A percentile compares a stretch with the other conserved stretches of the same genome.
Evolutionary conservation across 2,113 vertebrate genomes (phyloP).

Genomic region (Antennarius striatus): DNA sequence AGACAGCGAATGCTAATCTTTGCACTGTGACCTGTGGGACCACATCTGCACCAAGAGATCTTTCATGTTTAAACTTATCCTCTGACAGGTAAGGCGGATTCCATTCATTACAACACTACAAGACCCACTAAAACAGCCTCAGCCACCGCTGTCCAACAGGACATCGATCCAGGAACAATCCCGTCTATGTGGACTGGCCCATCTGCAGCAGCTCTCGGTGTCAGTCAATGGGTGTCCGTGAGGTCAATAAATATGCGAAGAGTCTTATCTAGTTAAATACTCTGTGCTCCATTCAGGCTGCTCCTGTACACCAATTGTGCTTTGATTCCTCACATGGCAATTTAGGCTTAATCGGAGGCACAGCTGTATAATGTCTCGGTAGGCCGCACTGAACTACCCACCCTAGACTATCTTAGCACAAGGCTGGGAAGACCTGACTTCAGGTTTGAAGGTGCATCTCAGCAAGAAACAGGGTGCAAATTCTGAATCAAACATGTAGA

Average conservation of each 20-base stretch:
- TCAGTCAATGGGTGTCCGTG: constrained; percentile 26
- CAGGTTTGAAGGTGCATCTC: background rate
- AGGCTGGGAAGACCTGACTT: background rate
- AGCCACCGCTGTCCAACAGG: constrained; percentile 25
- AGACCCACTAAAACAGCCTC: constrained; percentile 11
- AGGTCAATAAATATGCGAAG: constrained; percentile 26
- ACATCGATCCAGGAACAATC: constrained; percentile 25
- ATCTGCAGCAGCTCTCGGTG: constrained; percentile 21
- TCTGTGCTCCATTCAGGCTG: constrained; percentile 14
- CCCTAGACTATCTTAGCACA: background rate
- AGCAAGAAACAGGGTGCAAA: background rate
- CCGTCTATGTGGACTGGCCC: constrained; percentile 2
- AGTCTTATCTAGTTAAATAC: constrained; percentile 18
- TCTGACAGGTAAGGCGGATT: background rate
- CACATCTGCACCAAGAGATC: background rate
- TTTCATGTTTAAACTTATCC: background rate
- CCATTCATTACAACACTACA: background rate
- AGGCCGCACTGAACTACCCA: background rate
- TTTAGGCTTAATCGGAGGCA: constrained; percentile 27
- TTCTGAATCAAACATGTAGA: background rate
- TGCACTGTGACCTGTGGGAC: constrained; percentile 10
- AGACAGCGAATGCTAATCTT: background rate
- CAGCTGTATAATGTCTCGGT: constrained; percentile 4
- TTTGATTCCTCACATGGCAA: background rate
- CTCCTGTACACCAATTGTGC: constrained; percentile 8